Evolutionary conservation across 2,113 vertebrate genomes (phyloP).

Genomic region (Antidorcas marsupialis): DNA sequence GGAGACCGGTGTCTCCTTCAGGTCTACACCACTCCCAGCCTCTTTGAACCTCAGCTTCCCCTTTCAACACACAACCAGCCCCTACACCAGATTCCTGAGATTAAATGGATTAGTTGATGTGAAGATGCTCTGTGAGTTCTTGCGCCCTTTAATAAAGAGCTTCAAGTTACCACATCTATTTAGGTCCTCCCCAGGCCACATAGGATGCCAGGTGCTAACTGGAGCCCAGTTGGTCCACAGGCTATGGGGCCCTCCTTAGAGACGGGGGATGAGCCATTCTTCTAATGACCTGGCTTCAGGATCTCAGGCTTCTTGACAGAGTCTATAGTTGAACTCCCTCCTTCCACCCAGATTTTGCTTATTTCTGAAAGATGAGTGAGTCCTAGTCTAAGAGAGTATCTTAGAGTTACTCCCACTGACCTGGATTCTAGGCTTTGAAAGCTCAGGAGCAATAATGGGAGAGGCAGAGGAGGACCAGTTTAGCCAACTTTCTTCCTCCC

Average conservation of each 20-base stretch:
- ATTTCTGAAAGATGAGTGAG: not conserved
- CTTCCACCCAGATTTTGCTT: not conserved
- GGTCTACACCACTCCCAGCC: not conserved
- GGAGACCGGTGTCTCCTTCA: not conserved
- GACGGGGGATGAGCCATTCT: not conserved
- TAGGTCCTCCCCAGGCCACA: not conserved
- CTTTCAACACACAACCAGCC: not conserved
- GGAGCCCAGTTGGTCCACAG: not conserved
- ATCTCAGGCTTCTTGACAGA: not conserved
- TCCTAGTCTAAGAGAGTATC: not conserved
- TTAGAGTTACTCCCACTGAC: not conserved
- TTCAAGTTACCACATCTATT: not conserved
- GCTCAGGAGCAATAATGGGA: not conserved
- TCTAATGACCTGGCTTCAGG: not conserved
- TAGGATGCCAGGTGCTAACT: not conserved
- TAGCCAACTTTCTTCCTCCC: too few relatives aligned
- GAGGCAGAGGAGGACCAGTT: not conserved
- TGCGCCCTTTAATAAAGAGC: not conserved
- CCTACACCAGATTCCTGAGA: not conserved
- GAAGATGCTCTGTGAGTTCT: not conserved
- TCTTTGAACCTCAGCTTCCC: not conserved
- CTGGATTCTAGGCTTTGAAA: not conserved
- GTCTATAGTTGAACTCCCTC: not conserved
- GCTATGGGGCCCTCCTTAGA: not conserved
- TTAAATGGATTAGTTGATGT: not conserved